A percentile compares a stretch with the other conserved stretches of the same genome.
Conservation (phyloP, 92 coral and sea anemone genomes). For the Porites lobata region DNA sequence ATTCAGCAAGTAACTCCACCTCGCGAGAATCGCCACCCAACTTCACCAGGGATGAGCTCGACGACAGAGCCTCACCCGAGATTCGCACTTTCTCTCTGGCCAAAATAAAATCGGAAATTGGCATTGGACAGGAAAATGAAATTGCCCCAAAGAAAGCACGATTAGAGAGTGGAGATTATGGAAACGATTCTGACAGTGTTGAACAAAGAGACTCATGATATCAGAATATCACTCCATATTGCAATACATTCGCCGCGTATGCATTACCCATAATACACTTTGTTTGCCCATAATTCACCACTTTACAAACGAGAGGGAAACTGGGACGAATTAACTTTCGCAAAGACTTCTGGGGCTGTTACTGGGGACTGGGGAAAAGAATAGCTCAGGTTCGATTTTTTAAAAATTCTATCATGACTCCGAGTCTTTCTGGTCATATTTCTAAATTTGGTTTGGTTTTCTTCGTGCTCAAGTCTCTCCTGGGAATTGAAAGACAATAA, state of each 20-base stretch:
- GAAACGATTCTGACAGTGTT: slow-evolving; percentile 41
- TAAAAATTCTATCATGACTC: too few species aligned
- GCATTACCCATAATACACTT: too few species aligned
- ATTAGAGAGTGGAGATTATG: slow-evolving; percentile 60
- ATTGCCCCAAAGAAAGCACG: slow-evolving; percentile 74
- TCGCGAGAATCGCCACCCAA: slow-evolving; percentile 59
- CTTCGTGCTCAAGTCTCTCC: too few species aligned
- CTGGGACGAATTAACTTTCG: too few species aligned
- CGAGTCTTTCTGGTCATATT: too few species aligned
- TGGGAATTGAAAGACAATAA: too few species aligned
- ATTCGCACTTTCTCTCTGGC: slow-evolving; percentile 66
- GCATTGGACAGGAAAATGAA: slow-evolving; percentile 30
- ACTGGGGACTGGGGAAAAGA: too few species aligned
- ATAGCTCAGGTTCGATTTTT: too few species aligned
- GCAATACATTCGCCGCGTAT: neutral
- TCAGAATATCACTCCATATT: neutral
- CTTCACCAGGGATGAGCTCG: slow-evolving; percentile 12
- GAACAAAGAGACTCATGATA: slow-evolving; percentile 37
- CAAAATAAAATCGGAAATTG: slow-evolving; percentile 80
- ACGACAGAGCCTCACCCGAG: slow-evolving; percentile 41
- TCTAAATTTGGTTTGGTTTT: too few species aligned
- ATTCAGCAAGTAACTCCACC: slow-evolving; percentile 72
- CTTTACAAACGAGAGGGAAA: too few species aligned
- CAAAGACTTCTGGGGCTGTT: too few species aligned
- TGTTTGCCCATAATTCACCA: too few species aligned